Percentiles rank a stretch among this genome's conserved stretches.
Conservation (phyloP, 2,888 invertebrate species). For the Scaptomyza parva region DNA sequence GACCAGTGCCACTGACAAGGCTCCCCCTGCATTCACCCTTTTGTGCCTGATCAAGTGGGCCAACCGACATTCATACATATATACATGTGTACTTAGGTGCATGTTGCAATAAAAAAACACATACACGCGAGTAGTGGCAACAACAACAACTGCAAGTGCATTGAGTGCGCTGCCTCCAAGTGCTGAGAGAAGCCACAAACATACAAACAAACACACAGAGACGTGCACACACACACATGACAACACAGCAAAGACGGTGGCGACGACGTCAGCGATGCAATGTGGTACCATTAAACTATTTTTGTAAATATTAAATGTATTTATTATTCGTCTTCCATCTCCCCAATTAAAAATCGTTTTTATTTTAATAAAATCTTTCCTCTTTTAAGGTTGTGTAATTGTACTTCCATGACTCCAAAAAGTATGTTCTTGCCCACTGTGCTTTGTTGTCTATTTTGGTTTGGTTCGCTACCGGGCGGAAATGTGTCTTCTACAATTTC, state of each 20-base stretch:
- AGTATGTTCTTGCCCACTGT: conserved; percentile 38
- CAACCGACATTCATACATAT: conserved; percentile 34
- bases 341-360: not conserved
- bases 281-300: conserved; percentile 23
- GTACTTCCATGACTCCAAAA: not conserved
- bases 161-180: conserved; percentile 64
- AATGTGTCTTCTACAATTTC: conserved; percentile 69
- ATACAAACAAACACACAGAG: conserved; percentile 23
- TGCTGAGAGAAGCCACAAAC: conserved; percentile 70
- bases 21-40: conserved; percentile 6
- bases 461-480: conserved; percentile 69
- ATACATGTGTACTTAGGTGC: conserved; percentile 49
- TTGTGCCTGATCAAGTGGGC: conserved; percentile 67
- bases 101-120: conserved; percentile 61
- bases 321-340: not conserved
- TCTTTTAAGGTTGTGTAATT: not conserved
- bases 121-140: conserved; percentile 27
- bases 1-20: conserved; percentile 4
- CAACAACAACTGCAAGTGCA: conserved; percentile 64
- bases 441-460: conserved; percentile 73
- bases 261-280: conserved; percentile 44
- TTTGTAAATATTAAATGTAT: not conserved
- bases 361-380: not conserved
- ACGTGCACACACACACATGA: conserved; percentile 3
- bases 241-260: conserved; percentile 13